Base-by-base conservation (phyloP, 2,888 invertebrate genomes). In the Drosophila ustulata region DNA sequence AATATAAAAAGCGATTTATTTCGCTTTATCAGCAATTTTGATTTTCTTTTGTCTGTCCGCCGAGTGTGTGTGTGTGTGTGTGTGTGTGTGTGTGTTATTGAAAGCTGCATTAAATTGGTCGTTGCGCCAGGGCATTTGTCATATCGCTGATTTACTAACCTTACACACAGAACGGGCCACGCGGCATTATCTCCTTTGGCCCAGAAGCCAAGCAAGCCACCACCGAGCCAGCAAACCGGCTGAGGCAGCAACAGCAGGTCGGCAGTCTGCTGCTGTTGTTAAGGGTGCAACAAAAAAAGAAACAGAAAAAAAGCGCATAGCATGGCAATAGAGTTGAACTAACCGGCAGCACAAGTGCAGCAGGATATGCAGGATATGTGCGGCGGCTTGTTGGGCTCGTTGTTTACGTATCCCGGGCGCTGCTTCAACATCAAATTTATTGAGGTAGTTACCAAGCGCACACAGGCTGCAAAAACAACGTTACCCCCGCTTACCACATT, bases 101-200 rank as follows among this genome's bases (percentile, higher is more conserved):
- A 67, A 68, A 67, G 71, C 73, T 68, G 81, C 75, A 80, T 68
- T 71, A 66, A 74, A 71, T 68, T 75, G 74, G 62, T 47, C 68
- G 64, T 47, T 66, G 57, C 65, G 62, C 49, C 55, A 58, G 55
- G 58, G 61, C 71, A 83, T 79, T 83, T 87, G 80, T 83, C 83
- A 83, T 83, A 87, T 82, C 82, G 76, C 72, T 85, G 83, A 85
- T 85, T 82, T 82, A 86, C 86, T 88, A 85, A 88, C 88, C 83
- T 83, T 76, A 73, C 80, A 37, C 37, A 37, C 34, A 34, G n/a
- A 5, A 6, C 5, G 6, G 7, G 6, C 6, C 37, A 73, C 75
- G 67, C 76, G 65, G 63, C 70, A 70, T 88, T 86, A 83, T 78
- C 86, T 74, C 71, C n/a, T n/a, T 76, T 82, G 80, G 73, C 70